A percentile compares a stretch with the other conserved stretches of the same genome.
Conservation (phyloP, 2,797 vertebrate genomes). For the Gila robusta region DNA sequence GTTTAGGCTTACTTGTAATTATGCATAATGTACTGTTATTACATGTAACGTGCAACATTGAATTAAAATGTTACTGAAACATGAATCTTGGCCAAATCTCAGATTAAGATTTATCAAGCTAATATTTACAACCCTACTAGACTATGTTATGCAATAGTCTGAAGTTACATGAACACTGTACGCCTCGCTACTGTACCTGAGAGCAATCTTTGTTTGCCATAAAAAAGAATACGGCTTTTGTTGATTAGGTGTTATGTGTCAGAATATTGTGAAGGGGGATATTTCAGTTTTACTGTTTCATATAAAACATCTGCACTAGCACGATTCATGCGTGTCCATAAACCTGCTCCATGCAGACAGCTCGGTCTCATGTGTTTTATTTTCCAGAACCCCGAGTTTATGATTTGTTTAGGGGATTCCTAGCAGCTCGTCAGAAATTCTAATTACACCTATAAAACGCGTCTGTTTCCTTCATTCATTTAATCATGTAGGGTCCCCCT, state of each 20-base stretch:
- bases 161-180: background rate
- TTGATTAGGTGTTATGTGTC: conserved; percentile 39
- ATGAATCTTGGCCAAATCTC: background rate
- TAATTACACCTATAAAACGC: conserved; percentile 48
- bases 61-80: background rate
- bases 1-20: background rate
- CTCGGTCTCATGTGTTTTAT: conserved; percentile 28
- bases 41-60: background rate
- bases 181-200: background rate
- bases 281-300: conserved; percentile 58
- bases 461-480: conserved; percentile 39
- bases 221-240: conserved; percentile 37
- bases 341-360: conserved; percentile 9
- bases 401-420: conserved; percentile 58
- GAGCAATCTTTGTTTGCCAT: conserved; percentile 21
- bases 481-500: conserved; percentile 3
- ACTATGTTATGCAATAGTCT: conserved; percentile 17
- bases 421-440: conserved; percentile 44
- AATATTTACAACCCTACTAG: background rate
- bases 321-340: conserved; percentile 21
- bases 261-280: conserved; percentile 30
- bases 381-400: conserved; percentile 49
- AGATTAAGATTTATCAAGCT: too few relatives aligned
- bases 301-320: conserved; percentile 44
- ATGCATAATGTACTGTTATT: background rate